These are phyloP conservation scores for Boulengeromyrus knoepffleri DNA, from an alignment of 2,113 vertebrate genomes.

Conservation along the genomic window DNA sequence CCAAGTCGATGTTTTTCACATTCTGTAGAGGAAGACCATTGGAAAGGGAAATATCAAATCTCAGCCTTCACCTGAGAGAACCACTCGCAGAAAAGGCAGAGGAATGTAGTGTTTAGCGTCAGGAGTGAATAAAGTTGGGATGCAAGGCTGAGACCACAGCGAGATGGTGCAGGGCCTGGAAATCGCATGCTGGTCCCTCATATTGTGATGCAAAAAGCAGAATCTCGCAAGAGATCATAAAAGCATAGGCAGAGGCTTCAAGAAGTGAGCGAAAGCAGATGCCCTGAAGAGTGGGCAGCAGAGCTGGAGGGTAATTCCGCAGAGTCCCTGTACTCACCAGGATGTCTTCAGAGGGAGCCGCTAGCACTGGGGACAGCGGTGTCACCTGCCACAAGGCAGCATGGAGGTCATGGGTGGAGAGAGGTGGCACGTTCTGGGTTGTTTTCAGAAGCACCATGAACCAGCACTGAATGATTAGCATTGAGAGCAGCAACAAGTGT, in stretches of 20 bases:
- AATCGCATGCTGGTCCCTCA: background rate
- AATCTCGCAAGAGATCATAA: background rate
- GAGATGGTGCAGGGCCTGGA: background rate
- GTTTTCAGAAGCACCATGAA: background rate
- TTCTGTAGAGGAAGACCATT: background rate
- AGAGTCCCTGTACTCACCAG: background rate
- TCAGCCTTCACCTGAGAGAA: background rate
- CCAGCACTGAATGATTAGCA: background rate
- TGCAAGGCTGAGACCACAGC: background rate
- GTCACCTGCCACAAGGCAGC: background rate
- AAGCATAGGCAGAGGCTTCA: background rate
- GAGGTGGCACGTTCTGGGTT: background rate
- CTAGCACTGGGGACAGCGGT: background rate
- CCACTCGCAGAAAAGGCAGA: background rate
- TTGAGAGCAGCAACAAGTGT: background rate
- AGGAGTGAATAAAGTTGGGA: background rate
- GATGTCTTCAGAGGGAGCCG: background rate
- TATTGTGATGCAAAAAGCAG: background rate
- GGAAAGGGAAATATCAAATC: background rate
- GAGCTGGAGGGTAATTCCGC: background rate
- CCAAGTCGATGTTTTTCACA: background rate
- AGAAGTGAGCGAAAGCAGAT: background rate
- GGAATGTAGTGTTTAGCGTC: background rate
- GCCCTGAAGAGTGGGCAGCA: background rate
- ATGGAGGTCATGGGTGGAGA: background rate